These are phyloP conservation scores for Phoeniculus purpureus DNA, from an alignment of 2,797 vertebrate genomes.

Conservation along the genomic window DNA sequence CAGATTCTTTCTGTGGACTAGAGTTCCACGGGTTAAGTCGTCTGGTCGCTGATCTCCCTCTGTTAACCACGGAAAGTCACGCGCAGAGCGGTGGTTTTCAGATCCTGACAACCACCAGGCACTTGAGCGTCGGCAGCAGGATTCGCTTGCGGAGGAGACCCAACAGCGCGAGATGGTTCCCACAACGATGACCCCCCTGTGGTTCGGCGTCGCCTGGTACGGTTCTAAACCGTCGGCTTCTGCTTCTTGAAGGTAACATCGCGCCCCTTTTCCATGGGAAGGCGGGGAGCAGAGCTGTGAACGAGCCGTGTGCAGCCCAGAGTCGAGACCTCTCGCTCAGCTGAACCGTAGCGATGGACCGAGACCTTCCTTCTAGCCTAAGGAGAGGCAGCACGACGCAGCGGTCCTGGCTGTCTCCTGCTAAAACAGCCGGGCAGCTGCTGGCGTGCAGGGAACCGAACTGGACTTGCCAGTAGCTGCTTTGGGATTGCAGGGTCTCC, in stretches of 20 bases:
- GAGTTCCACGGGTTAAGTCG: background rate
- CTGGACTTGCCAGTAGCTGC: background rate
- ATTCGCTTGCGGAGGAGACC: background rate
- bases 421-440: background rate
- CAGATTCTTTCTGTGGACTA: background rate
- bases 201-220: background rate
- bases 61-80: background rate
- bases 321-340: background rate
- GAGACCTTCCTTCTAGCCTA: background rate
- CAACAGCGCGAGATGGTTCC: background rate
- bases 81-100: background rate
- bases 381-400: background rate
- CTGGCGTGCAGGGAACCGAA: background rate
- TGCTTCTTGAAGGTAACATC: background rate
- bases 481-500: background rate
- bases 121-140: background rate
- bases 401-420: background rate
- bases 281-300: background rate
- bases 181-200: background rate
- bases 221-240: background rate
- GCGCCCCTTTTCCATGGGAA: background rate
- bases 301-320: background rate
- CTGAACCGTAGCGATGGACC: background rate
- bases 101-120: constrained; percentile 3
- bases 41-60: background rate